A percentile compares a stretch with the other conserved stretches of the same genome.
These are phyloP conservation scores for Mus musculus DNA, from an alignment of 2,113 vertebrate species.

Conservation along the genomic window GRCm39 chr9:91009001-91009500, in stretches of 20 bases:
- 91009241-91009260: constrained; percentile 89
- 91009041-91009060: constrained; percentile 99
- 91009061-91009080: constrained; percentile 96
- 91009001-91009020: constrained; percentile 88
- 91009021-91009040: constrained; percentile 97
- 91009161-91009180: constrained; percentile 99
- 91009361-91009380: constrained; percentile 67
- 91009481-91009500: constrained; percentile 44
- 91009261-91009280: constrained; percentile 90
- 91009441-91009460: neutral
- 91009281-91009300: constrained; percentile 86
- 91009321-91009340: constrained; percentile 83
- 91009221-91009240: constrained; percentile 92
- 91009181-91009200: constrained; percentile 99
- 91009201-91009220: constrained; percentile 98
- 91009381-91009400: constrained; percentile 74
- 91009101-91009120: constrained; percentile 99
- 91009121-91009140: constrained; percentile 94
- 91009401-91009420: constrained; percentile 68
- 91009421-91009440: constrained; percentile 65
- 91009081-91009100: constrained; percentile 95
- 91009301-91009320: constrained; percentile 83
- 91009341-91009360: constrained; percentile 76
- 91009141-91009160: constrained; percentile 97
- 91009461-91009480: constrained; percentile 60